Evolutionary conservation across 2,113 vertebrate genomes (phyloP).

Genomic region (Tinamus guttatus): DNA sequence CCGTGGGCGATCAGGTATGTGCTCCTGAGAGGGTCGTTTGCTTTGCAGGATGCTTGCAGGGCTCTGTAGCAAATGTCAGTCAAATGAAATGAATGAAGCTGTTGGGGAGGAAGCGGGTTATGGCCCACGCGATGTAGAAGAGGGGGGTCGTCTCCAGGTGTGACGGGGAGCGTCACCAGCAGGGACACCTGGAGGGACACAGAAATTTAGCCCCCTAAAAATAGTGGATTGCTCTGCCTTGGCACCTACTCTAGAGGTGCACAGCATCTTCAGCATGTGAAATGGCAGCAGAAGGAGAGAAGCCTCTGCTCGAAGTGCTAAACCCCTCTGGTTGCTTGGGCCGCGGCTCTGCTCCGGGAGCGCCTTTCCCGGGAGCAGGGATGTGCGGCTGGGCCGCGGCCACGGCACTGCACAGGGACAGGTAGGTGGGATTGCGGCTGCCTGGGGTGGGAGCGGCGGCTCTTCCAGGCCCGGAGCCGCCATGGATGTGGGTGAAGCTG

Average conservation of each 20-base stretch:
- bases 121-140: background rate
- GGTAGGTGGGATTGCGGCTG: background rate
- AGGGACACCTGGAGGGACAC: background rate
- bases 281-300: too few relatives aligned
- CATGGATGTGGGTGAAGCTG: background rate
- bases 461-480: background rate
- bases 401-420: background rate
- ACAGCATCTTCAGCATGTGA: too few relatives aligned
- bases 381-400: too few relatives aligned
- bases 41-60: background rate
- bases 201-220: background rate
- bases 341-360: too few relatives aligned
- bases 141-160: background rate
- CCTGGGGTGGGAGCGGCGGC: background rate
- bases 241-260: too few relatives aligned
- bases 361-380: too few relatives aligned
- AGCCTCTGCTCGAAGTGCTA: too few relatives aligned
- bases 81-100: background rate
- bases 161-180: background rate
- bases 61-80: background rate
- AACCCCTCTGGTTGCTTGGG: background rate
- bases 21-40: background rate
- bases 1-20: background rate
- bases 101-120: background rate
- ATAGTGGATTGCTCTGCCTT: too few relatives aligned